Evolutionary conservation across 2,888 invertebrate genomes (phyloP).

Genomic region (Cheilosia grossa): DNA sequence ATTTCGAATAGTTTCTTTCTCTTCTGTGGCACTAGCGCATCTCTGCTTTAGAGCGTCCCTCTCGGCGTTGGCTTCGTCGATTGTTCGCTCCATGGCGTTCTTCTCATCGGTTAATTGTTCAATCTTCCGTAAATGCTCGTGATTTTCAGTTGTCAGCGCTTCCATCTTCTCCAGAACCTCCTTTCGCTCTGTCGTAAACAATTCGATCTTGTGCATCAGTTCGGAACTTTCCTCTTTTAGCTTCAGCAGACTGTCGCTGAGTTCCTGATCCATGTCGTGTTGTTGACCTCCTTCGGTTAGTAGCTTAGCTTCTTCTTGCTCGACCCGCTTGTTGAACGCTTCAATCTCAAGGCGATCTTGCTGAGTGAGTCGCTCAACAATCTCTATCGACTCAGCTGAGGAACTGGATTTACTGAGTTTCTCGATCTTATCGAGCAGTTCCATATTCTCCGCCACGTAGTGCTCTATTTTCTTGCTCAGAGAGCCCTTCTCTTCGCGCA

Average conservation of each 20-base stretch:
- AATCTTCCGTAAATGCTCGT: conserved; percentile 84
- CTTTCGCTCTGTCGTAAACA: conserved; percentile 88
- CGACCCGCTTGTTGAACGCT: conserved; percentile 85
- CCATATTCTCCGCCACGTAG: conserved; percentile 89
- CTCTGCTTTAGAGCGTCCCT: conserved; percentile 79
- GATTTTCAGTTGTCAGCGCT: conserved; percentile 86
- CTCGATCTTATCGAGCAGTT: conserved; percentile 88
- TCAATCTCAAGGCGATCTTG: conserved; percentile 89
- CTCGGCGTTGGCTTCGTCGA: conserved; percentile 71
- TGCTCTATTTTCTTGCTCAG: conserved; percentile 86
- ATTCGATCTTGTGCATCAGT: conserved; percentile 87
- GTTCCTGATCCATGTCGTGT: conserved; percentile 82
- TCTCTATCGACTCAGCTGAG: conserved; percentile 90
- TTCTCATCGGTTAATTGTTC: conserved; percentile 85
- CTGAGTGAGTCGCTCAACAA: conserved; percentile 88
- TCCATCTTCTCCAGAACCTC: conserved; percentile 89
- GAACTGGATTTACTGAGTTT: conserved; percentile 89
- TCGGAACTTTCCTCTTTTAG: conserved; percentile 87
- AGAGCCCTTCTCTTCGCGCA: conserved; percentile 86
- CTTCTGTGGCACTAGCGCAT: conserved; percentile 83
- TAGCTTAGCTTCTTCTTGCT: conserved; percentile 66
- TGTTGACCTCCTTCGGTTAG: conserved; percentile 39
- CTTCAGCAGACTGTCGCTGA: conserved; percentile 85
- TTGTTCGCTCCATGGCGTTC: conserved; percentile 79
- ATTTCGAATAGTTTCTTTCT: conserved; percentile 81